Evolutionary conservation across 1,140 invertebrate species (phyloP).

Genomic region (Cheumatopsyche charites): DNA sequence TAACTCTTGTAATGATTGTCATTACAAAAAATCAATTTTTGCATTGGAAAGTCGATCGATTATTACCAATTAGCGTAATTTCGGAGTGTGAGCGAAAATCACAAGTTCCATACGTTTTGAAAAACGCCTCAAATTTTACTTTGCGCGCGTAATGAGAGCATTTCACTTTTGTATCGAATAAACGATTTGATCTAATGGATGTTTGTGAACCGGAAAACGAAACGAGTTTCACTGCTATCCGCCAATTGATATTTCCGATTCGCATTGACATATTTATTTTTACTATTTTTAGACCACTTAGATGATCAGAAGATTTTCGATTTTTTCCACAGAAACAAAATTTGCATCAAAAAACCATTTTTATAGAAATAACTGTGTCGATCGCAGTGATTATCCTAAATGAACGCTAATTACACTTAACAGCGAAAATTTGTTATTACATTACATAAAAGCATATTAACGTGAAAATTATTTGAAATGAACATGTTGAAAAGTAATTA

Average conservation of each 20-base stretch:
- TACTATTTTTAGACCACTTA: neutral
- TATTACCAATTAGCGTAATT: neutral
- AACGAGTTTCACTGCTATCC: constrained; percentile 29
- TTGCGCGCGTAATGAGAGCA: constrained; percentile 18
- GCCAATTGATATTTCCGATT: constrained; percentile 28
- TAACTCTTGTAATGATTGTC: neutral
- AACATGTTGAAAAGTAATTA: too few relatives aligned
- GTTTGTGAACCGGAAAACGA: constrained; percentile 28
- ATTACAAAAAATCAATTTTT: neutral
- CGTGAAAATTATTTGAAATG: too few relatives aligned
- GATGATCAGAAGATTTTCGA: neutral
- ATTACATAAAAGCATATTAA: too few relatives aligned
- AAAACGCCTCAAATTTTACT: neutral
- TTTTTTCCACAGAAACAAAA: neutral
- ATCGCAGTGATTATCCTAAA: too few relatives aligned
- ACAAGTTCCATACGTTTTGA: too few relatives aligned
- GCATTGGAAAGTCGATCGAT: neutral
- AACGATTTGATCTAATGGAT: constrained; percentile 23
- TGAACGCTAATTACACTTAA: too few relatives aligned
- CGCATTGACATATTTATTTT: constrained; percentile 24
- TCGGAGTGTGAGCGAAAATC: neutral
- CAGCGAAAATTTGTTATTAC: too few relatives aligned
- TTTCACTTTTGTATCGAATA: constrained; percentile 36
- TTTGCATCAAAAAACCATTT: too few relatives aligned
- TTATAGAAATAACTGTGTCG: too few relatives aligned